A percentile compares a stretch with the other conserved stretches of the same genome.
These are phyloP conservation scores for Cheilosia impressa DNA, from an alignment of 2,888 invertebrate species.

Conservation along the genomic window DNA sequence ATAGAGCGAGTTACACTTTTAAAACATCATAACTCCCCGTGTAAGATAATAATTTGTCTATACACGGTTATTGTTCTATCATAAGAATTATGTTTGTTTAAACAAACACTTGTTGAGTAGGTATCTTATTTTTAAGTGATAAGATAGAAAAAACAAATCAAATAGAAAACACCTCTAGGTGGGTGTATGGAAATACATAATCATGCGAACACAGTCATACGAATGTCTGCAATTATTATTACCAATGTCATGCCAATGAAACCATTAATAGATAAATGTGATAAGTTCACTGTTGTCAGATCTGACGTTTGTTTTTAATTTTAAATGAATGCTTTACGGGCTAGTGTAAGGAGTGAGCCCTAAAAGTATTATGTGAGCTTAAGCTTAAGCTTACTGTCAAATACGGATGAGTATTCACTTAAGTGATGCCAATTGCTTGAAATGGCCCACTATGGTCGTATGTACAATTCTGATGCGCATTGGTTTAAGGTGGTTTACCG, in stretches of 20 bases:
- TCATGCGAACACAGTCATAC: not conserved
- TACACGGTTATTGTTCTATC: not conserved
- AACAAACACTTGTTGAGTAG: slow-evolving; percentile 20
- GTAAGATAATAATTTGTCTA: not conserved
- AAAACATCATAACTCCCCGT: not conserved
- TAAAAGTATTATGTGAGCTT: too few species aligned
- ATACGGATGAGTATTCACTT: too few species aligned
- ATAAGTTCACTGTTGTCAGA: slow-evolving; percentile 9
- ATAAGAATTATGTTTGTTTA: slow-evolving; percentile 31
- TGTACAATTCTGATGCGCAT: too few species aligned
- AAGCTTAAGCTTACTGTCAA: too few species aligned
- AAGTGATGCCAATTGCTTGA: too few species aligned
- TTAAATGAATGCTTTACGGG: too few species aligned
- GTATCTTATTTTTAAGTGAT: slow-evolving; percentile 2
- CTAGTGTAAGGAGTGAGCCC: too few species aligned
- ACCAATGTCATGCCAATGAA: not conserved
- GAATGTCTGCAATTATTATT: not conserved
- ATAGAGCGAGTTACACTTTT: slow-evolving; percentile 1
- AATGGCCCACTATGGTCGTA: too few species aligned
- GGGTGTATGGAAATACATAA: not conserved
- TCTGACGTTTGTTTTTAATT: not conserved
- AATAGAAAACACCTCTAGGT: slow-evolving; percentile 10
- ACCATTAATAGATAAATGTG: slow-evolving; percentile 24
- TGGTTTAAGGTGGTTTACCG: too few species aligned
- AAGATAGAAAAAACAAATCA: slow-evolving; percentile 3